Base-by-base conservation (phyloP, 2,888 invertebrate genomes). In the Resseliella maxima region DNA sequence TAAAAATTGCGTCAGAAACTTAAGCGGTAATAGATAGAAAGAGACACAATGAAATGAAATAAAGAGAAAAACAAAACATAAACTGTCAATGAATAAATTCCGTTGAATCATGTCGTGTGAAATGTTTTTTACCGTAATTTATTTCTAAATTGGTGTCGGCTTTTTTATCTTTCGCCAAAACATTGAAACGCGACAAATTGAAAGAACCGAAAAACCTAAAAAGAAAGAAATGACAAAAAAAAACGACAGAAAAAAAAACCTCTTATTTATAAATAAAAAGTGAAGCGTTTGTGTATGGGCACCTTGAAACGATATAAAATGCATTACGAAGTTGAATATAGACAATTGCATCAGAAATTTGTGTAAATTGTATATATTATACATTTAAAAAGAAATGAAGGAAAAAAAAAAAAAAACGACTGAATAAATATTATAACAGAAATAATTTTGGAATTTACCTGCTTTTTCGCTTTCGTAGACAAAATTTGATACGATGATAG, bases 331-430 rank as follows among this genome's bases (percentile, higher is more conserved):
- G 46, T 50, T 72, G 72, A 72, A 72, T 18, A 72, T 72, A 27
- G 72, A 27, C 15, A 27, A 72, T 72, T 72, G 72, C 72, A 72
- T 72, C 72, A 72, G 72, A 72, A 31, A 72, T 15, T 72, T 72
- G 12, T 18, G 18, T 18, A 2, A n/a, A n/a, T n/a, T n/a, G n/a
- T n/a, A n/a, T n/a, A n/a, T n/a, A n/a, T n/a, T n/a, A n/a, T n/a
- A n/a, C n/a, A n/a, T n/a, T n/a, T n/a, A n/a, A n/a, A n/a, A n/a
- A n/a, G n/a, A n/a, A n/a, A n/a, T 50, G 46, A 50, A 50, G 8
- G 18, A 50, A 50, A 8, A 15, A 18, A 41, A 41, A 41, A 59
- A 59, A 59, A 59, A 12, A 24, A 59, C 6, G 31, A 31, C 72
- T 31, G 31, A 72, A 12, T 72, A 31, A 31, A 72, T 72, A 31